These are phyloP conservation scores for Nasonovia ribisnigri DNA, from an alignment of 2,888 invertebrate species.

Conservation along the genomic window DNA sequence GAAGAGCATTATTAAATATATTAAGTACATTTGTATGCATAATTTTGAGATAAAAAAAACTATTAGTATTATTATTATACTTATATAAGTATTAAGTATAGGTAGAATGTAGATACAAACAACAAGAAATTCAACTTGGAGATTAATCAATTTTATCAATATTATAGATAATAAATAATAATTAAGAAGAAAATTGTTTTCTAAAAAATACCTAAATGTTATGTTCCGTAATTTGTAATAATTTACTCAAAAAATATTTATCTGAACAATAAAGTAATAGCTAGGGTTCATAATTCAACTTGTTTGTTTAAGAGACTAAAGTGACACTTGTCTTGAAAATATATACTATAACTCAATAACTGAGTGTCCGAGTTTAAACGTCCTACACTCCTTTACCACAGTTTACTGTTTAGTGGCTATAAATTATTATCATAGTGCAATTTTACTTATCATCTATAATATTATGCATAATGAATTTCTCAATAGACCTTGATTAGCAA, in stretches of 20 bases:
- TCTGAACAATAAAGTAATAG: neutral
- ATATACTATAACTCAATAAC: neutral
- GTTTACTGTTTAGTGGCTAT: neutral
- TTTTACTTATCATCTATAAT: conserved; percentile 27
- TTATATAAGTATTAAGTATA: too few species aligned
- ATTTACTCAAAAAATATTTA: neutral
- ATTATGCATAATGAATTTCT: conserved; percentile 45
- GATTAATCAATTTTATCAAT: neutral
- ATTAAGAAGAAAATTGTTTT: neutral
- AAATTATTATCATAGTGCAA: conserved; percentile 23
- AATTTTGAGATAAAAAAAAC: neutral
- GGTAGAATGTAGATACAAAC: neutral
- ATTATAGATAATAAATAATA: neutral
- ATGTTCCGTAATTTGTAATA: neutral
- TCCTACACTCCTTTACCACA: neutral
- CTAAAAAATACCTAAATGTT: neutral
- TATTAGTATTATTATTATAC: too few species aligned
- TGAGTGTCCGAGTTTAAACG: neutral
- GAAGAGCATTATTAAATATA: neutral
- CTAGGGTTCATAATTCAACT: neutral
- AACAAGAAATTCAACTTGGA: neutral
- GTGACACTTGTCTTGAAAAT: neutral
- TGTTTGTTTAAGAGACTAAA: conserved; percentile 4
- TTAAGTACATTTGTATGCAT: neutral
- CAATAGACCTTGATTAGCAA: conserved; percentile 42